These are phyloP conservation scores for Psophia crepitans DNA, from an alignment of 2,113 vertebrate genomes.

Conservation along the genomic window DNA sequence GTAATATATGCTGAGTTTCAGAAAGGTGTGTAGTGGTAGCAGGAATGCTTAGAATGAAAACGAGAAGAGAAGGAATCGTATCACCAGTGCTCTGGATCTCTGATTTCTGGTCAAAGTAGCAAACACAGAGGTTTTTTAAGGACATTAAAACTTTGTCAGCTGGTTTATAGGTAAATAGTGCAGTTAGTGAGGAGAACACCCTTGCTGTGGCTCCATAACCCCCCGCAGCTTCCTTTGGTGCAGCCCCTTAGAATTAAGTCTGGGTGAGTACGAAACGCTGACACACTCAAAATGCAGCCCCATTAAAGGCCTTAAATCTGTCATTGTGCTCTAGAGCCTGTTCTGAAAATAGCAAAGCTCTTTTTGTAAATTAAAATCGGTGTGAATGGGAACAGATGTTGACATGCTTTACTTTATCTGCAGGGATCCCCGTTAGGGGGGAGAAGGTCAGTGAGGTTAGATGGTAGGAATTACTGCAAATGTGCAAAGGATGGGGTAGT, in stretches of 20 bases:
- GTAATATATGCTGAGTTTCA: background rate
- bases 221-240: conserved; percentile 48
- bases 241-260: conserved; percentile 73
- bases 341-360: conserved; percentile 82
- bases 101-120: background rate
- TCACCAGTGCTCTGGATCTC: background rate
- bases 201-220: conserved; percentile 15
- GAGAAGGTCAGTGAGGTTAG: conserved; percentile 73
- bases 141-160: background rate
- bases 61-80: background rate
- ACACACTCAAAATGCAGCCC: conserved; percentile 80
- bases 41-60: background rate
- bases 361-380: conserved; percentile 83
- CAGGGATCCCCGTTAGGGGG: conserved; percentile 67
- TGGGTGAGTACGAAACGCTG: conserved; percentile 80
- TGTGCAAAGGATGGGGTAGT: conserved; percentile 39
- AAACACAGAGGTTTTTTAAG: background rate
- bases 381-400: conserved; percentile 81
- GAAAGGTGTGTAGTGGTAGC: background rate
- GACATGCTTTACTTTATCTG: conserved; percentile 78
- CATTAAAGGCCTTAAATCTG: conserved; percentile 93
- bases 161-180: conserved; percentile 31
- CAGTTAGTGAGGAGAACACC: background rate
- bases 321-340: conserved; percentile 80
- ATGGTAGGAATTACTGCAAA: conserved; percentile 66